Evolutionary conservation across 2,797 vertebrate genomes (phyloP).

Genomic region (Sebastolobus altivelis): DNA sequence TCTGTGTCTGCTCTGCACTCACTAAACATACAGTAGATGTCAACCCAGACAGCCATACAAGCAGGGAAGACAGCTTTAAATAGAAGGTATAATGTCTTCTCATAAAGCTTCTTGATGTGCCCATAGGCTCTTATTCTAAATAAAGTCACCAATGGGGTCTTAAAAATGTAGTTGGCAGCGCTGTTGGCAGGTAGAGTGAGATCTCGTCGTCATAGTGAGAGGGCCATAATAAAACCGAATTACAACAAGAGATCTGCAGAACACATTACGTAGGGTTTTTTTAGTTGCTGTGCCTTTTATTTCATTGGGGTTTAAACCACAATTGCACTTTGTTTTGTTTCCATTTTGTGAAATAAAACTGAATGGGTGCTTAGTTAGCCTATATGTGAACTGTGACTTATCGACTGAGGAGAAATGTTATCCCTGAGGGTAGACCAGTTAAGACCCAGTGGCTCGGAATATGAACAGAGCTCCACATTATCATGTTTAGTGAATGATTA

Average conservation of each 20-base stretch:
- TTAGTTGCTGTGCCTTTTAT: background rate
- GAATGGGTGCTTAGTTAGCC: background rate
- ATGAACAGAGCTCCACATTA: background rate
- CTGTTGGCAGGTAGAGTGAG: background rate
- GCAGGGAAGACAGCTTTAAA: background rate
- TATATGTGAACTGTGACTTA: background rate
- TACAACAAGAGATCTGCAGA: background rate
- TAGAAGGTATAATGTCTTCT: background rate
- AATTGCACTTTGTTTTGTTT: background rate
- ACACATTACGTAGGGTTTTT: background rate
- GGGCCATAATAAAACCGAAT: background rate
- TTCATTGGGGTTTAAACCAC: background rate
- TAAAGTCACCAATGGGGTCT: background rate
- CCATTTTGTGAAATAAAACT: background rate
- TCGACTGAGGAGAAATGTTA: background rate
- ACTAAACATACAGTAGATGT: background rate
- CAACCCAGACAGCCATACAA: background rate
- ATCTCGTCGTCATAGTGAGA: background rate
- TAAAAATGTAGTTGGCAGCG: background rate
- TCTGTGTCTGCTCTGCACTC: background rate
- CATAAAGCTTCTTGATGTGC: background rate
- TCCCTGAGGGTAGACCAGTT: slow-evolving; percentile 1
- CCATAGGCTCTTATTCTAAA: background rate
- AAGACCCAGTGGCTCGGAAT: background rate
- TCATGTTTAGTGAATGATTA: background rate